Evolutionary conservation across 2,113 vertebrate species (phyloP).

Genomic region (Atrichornis clamosus): DNA sequence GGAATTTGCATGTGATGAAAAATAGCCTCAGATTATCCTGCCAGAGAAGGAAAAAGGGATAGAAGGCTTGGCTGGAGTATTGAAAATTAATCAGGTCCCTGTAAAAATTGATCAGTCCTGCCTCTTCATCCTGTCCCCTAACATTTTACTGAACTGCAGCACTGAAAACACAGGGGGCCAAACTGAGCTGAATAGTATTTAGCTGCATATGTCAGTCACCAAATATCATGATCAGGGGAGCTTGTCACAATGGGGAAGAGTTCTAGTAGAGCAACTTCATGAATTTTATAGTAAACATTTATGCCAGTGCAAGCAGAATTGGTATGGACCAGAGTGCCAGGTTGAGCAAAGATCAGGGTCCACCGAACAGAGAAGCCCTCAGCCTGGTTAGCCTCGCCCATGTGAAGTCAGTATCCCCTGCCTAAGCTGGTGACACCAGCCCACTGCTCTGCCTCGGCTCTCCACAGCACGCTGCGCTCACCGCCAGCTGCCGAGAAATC

Average conservation of each 20-base stretch:
- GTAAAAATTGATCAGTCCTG: conserved; percentile 16
- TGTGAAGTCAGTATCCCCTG: neutral
- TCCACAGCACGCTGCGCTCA: neutral
- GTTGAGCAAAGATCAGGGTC: neutral
- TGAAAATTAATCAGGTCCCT: conserved; percentile 23
- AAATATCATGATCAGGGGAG: neutral
- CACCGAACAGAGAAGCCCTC: neutral
- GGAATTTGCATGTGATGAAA: conserved; percentile 31
- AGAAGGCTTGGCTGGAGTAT: neutral
- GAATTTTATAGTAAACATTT: neutral
- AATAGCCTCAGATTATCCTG: conserved; percentile 43
- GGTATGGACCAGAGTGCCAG: neutral
- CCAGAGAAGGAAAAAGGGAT: conserved; percentile 4
- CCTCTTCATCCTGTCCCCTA: neutral
- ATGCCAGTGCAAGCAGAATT: neutral
- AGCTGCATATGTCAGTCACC: neutral
- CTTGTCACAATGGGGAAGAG: neutral
- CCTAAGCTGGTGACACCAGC: neutral
- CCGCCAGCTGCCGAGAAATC: neutral
- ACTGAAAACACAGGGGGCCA: neutral
- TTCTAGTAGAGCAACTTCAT: neutral
- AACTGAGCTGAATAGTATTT: neutral
- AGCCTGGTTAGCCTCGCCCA: rapidly evolving
- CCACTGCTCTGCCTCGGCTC: neutral
- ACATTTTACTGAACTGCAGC: neutral